Percentiles rank a stretch among this genome's conserved stretches.
These are phyloP conservation scores for Mormyrops attenuatus DNA, from an alignment of 2,797 vertebrate genomes.

Conservation along the genomic window DNA sequence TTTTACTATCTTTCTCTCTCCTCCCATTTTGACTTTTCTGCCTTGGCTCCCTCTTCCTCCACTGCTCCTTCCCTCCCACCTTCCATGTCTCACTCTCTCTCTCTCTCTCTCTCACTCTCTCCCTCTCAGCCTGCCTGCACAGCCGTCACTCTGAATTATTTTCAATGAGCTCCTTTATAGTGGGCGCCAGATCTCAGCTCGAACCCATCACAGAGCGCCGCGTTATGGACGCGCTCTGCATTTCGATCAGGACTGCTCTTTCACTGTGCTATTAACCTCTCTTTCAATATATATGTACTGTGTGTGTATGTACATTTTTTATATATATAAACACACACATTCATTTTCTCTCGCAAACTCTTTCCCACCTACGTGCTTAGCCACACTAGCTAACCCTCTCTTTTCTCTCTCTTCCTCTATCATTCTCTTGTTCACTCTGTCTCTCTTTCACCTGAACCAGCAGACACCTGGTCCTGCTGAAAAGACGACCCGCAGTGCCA, in stretches of 20 bases:
- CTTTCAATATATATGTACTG: conserved; percentile 36
- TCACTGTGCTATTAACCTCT: conserved; percentile 86
- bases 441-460: conserved; percentile 16
- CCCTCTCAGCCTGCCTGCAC: conserved; percentile 59
- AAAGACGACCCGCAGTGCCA: neutral
- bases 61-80: conserved; percentile 40
- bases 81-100: conserved; percentile 29
- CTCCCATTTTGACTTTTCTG: conserved; percentile 20
- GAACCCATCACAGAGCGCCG: conserved; percentile 82
- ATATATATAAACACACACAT: conserved; percentile 51
- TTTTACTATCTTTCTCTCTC: conserved; percentile 37
- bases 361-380: conserved; percentile 27
- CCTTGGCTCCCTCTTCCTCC: conserved; percentile 42
- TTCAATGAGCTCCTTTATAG: conserved; percentile 90
- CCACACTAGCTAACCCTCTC: conserved; percentile 30
- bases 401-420: conserved; percentile 58
- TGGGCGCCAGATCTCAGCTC: conserved; percentile 83
- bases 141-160: conserved; percentile 94
- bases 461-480: neutral
- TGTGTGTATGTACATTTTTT: conserved; percentile 36
- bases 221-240: conserved; percentile 71
- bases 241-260: conserved; percentile 79
- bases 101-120: conserved; percentile 40
- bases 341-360: conserved; percentile 9
- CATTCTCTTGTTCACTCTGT: conserved; percentile 29